Percentiles rank a stretch among this genome's conserved stretches.
Evolutionary conservation across 1,140 invertebrate species (phyloP).

Genomic region (Heterodera carotae): DNA sequence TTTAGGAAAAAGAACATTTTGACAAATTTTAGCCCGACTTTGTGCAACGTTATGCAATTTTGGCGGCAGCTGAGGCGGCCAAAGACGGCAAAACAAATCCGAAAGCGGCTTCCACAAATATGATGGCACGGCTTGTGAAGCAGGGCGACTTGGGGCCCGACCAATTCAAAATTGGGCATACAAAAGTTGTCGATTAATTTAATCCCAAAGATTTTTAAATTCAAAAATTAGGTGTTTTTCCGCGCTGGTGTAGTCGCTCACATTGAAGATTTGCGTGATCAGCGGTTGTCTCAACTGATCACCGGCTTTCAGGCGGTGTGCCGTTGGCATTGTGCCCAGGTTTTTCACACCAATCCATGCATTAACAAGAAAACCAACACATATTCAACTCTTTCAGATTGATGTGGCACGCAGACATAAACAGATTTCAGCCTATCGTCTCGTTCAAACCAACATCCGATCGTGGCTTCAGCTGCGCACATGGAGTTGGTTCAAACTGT

Average conservation of each 20-base stretch:
- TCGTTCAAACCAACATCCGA: conserved; percentile 97
- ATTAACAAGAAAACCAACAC: neutral
- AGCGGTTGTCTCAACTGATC: conserved; percentile 92
- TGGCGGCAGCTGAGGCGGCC: conserved; percentile 60
- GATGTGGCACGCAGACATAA: conserved; percentile 43
- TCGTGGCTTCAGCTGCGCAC: conserved; percentile 95
- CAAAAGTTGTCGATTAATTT: too few species aligned
- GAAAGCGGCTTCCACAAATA: conserved; percentile 50
- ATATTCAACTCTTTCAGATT: conserved; percentile 42
- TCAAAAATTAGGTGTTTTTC: conserved; percentile 85
- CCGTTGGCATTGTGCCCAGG: conserved; percentile 57
- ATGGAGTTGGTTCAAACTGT: conserved; percentile 73
- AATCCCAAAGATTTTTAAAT: conserved; percentile 17
- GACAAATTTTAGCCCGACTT: conserved; percentile 26
- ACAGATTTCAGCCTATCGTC: conserved; percentile 82
- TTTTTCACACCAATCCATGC: neutral
- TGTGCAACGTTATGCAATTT: conserved; percentile 75
- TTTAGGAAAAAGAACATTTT: conserved; percentile 68
- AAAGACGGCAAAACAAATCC: conserved; percentile 48
- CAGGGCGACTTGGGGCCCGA: conserved; percentile 47
- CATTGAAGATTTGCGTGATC: conserved; percentile 99
- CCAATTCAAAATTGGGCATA: conserved; percentile 61
- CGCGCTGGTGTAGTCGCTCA: conserved; percentile 98
- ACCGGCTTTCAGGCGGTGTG: conserved; percentile 83
- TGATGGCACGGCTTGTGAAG: conserved; percentile 70